Base-by-base conservation (phyloP, 2,797 vertebrate species). In the Rachycentron canadum region DNA sequence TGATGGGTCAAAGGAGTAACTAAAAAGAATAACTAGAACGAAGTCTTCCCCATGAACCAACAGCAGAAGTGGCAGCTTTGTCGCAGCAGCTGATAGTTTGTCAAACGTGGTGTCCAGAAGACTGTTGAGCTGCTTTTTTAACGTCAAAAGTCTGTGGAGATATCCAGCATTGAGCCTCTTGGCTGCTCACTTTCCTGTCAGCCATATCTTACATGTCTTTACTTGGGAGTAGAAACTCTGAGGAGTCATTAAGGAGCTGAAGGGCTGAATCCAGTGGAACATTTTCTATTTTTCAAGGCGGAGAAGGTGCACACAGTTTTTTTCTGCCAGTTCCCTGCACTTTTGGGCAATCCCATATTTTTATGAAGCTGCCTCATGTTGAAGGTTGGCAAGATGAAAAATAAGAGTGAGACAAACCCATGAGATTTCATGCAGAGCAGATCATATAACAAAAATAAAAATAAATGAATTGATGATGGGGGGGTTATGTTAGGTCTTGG, bases 251-350 rank as follows among this genome's bases (percentile, higher is more conserved):
- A 38, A 56, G 12, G 45, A 25, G 58, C 28, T 68, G 49, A 52
- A 52, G 7, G 25, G 32, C 68, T 26, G n/a, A 47, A 47, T 47
- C 41, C 12, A 53, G 10, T 43, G 28, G 34, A 67, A 40, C n/a
- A 66, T 38, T 53, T 53, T 40, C 12, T 38, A 16, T 70, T 52
- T 32, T 45, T 71, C 36, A 71, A 52, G 23, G 17, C 28, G 32
- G 23, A 70, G 56, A 50, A 36, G 41, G 16, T 17, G 23, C 6
- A 1, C 36, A 13, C n/a, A 69, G 10, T 4, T 34, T 32, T 7
- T 32, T 47, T 7, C 16, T 67, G 62, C n/a, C 45, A 36, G 4
- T 45, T 43, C 41, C 16, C 4, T 25, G n/a, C n/a, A 45, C 38
- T 13, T 30, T 32, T 63, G 40, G 45, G 45, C 19, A 45, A 2